Conservation (phyloP, 2,113 vertebrate genomes). For the Anolis sagrei region DNA sequence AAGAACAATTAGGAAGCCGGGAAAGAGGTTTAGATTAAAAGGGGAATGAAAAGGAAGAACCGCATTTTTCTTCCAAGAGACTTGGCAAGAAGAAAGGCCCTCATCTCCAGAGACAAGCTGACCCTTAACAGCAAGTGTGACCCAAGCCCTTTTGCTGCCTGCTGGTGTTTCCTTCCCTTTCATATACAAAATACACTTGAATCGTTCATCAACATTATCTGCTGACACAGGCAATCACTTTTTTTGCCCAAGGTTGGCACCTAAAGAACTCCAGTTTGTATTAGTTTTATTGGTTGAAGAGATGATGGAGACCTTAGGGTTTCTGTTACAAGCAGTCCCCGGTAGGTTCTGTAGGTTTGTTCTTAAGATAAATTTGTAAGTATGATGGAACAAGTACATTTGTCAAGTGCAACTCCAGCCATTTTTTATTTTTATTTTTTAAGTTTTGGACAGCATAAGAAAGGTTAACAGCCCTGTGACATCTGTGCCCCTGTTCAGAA, state of each 20-base stretch:
- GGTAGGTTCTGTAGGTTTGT: too few species aligned
- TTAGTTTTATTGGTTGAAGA: conserved; percentile 23
- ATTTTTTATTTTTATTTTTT: too few species aligned
- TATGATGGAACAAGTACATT: too few species aligned
- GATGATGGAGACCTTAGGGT: not conserved
- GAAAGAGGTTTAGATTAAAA: conserved; percentile 36
- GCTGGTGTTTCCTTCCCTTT: too few species aligned
- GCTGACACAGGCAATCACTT: too few species aligned
- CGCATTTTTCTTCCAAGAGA: conserved; percentile 45
- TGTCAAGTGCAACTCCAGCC: too few species aligned
- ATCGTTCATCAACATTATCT: not conserved
- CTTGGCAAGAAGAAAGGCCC: conserved; percentile 43
- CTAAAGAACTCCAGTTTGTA: conserved; percentile 11
- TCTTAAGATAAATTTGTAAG: too few species aligned
- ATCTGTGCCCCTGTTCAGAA: too few species aligned
- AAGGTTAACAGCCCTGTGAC: too few species aligned
- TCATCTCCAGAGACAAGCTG: conserved; percentile 23
- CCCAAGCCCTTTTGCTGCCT: not conserved
- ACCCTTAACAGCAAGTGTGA: conserved; percentile 7
- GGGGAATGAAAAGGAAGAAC: conserved; percentile 43
- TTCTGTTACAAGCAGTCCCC: conserved; percentile 13
- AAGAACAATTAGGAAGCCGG: conserved; percentile 67
- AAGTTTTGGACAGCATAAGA: too few species aligned
- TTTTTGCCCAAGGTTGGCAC: too few species aligned
- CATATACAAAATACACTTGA: not conserved